Conservation (phyloP, 2,888 invertebrate genomes). For the Panopea generosa region DNA sequence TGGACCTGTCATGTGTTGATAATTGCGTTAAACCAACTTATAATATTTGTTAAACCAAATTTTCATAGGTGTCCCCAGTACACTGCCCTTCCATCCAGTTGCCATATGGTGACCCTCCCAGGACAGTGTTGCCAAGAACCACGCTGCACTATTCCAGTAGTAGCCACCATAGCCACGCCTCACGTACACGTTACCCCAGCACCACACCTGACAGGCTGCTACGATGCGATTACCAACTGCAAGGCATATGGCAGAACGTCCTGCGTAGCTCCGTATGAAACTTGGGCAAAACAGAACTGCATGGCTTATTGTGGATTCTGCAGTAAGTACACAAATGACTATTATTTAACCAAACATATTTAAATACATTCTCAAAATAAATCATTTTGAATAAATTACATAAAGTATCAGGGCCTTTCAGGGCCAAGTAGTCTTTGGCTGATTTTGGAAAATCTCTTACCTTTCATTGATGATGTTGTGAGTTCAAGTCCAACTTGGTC, state of each 20-base stretch:
- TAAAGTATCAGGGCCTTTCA: too few relatives aligned
- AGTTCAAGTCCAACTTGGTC: too few relatives aligned
- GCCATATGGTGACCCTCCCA: conserved; percentile 62
- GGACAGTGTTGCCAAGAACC: conserved; percentile 72
- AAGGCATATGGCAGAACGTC: conserved; percentile 60
- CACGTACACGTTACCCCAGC: conserved; percentile 39
- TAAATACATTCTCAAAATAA: too few relatives aligned
- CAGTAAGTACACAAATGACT: too few relatives aligned
- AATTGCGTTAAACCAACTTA: too few relatives aligned
- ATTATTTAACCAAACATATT: too few relatives aligned
- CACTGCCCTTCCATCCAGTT: conserved; percentile 64
- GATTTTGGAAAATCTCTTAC: too few relatives aligned
- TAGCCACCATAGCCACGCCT: conserved; percentile 14
- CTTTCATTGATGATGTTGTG: too few relatives aligned
- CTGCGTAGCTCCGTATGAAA: conserved; percentile 61
- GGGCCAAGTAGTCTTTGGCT: too few relatives aligned
- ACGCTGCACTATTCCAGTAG: conserved; percentile 43
- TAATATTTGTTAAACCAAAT: too few relatives aligned
- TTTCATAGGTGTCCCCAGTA: conserved; percentile 66
- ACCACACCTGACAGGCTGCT: conserved; percentile 52
- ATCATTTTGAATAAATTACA: too few relatives aligned
- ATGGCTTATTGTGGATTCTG: conserved; percentile 69
- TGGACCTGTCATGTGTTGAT: too few relatives aligned
- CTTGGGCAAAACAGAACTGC: conserved; percentile 74
- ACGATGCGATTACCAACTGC: conserved; percentile 69